Conservation (phyloP, 30 jellyfish, hydroid and myxozoan species). For the Hydractinia echinata region DNA sequence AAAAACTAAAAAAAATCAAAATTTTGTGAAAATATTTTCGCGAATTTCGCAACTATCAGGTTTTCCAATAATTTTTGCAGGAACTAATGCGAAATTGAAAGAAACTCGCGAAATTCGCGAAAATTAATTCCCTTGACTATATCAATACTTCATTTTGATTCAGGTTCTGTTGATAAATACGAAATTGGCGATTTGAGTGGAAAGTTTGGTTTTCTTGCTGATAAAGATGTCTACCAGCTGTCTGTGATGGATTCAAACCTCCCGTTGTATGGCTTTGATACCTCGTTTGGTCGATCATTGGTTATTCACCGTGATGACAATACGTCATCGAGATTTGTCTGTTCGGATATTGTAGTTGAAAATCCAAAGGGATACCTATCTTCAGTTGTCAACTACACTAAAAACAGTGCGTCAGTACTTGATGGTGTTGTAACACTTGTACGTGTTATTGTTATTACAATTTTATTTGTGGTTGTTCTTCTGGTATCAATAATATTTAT, state of each 20-base stretch:
- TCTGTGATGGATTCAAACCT: constrained; percentile 44
- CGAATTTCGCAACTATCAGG: too few relatives aligned
- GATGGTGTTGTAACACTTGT: constrained; percentile 21
- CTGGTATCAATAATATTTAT: too few relatives aligned
- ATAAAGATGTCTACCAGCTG: background rate
- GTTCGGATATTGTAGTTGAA: constrained; percentile 58
- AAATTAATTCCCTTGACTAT: background rate
- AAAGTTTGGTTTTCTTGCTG: constrained; percentile 69
- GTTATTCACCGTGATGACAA: constrained; percentile 66
- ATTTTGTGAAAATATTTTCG: background rate
- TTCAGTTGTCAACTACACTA: constrained; percentile 8
- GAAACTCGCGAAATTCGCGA: too few relatives aligned
- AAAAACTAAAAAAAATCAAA: background rate
- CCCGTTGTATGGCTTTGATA: constrained; percentile 63
- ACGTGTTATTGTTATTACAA: background rate
- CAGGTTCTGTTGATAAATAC: constrained; percentile 78
- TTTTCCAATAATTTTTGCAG: too few relatives aligned
- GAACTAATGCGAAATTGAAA: too few relatives aligned
- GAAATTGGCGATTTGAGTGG: constrained; percentile 93
- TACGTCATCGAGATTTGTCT: constrained; percentile 60
- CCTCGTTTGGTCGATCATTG: constrained; percentile 61
- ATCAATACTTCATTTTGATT: background rate
- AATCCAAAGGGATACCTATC: background rate
- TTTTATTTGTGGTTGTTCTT: too few relatives aligned
- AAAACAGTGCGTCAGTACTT: background rate